A percentile compares a stretch with the other conserved stretches of the same genome.
These are phyloP conservation scores for Acanthosepion lycidas DNA, from an alignment of 2,888 invertebrate genomes.

Conservation along the genomic window DNA sequence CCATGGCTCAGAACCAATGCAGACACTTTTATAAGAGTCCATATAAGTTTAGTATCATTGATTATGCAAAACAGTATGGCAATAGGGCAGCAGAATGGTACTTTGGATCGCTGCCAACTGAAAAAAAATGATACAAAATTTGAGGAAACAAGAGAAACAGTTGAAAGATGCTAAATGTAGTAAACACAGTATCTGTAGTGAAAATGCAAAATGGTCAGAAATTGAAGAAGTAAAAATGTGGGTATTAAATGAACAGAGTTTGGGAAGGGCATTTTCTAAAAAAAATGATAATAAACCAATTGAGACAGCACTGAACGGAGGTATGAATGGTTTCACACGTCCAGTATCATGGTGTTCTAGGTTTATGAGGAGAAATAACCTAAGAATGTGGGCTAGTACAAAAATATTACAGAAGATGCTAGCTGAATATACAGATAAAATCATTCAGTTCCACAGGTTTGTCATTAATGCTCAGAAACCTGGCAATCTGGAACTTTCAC, in stretches of 20 bases:
- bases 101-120: too few species aligned
- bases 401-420: conserved; percentile 37
- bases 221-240: not conserved
- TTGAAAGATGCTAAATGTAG: not conserved
- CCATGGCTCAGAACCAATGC: too few species aligned
- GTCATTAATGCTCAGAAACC: conserved; percentile 3
- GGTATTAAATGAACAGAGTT: not conserved
- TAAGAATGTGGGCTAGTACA: not conserved
- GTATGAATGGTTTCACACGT: not conserved
- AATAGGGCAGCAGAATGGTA: too few species aligned
- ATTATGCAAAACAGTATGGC: too few species aligned
- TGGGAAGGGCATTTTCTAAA: not conserved
- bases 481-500: too few species aligned
- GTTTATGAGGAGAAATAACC: conserved; percentile 14
- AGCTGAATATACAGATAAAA: conserved; percentile 24
- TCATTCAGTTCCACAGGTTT: conserved; percentile 42
- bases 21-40: too few species aligned
- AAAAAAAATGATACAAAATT: not conserved
- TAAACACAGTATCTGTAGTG: not conserved
- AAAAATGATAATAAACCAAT: not conserved
- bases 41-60: too few species aligned
- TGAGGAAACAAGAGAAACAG: not conserved
- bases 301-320: not conserved
- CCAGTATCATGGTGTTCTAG: not conserved
- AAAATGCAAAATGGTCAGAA: not conserved